Percentiles rank a stretch among this genome's conserved stretches.
Conservation (phyloP, 2,888 invertebrate species). For the Rhagonycha lutea region DNA sequence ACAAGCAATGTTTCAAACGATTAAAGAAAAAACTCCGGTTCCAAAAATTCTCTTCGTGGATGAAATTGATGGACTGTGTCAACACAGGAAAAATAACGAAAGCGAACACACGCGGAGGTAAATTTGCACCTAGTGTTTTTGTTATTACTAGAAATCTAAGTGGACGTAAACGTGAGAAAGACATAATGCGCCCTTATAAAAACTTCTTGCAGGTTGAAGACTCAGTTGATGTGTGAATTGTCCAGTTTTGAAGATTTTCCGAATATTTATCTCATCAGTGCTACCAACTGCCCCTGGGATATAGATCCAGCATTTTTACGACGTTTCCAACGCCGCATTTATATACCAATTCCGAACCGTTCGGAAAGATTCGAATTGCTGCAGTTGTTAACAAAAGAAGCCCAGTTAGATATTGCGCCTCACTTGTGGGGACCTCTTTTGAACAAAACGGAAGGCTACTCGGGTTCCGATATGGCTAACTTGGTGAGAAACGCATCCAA, state of each 20-base stretch:
- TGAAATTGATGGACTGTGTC: conserved; percentile 64
- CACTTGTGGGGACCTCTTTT: conserved; percentile 51
- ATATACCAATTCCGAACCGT: conserved; percentile 58
- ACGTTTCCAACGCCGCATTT: conserved; percentile 61
- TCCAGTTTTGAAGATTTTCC: conserved; percentile 47
- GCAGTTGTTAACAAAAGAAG: conserved; percentile 40
- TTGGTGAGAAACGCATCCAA: conserved; percentile 55
- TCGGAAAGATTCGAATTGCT: conserved; percentile 46
- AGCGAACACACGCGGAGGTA: conserved; percentile 58
- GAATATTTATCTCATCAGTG: conserved; percentile 57
- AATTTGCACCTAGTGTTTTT: neutral
- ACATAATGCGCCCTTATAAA: too few relatives aligned
- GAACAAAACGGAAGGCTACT: conserved; percentile 58
- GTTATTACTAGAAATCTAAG: neutral
- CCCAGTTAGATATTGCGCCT: conserved; percentile 31
- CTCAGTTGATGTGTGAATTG: conserved; percentile 61
- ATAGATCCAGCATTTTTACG: conserved; percentile 62
- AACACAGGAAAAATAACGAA: conserved; percentile 55
- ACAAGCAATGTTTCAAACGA: conserved; percentile 3
- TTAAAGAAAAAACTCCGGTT: neutral
- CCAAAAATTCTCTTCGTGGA: conserved; percentile 60
- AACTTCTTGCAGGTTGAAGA: conserved; percentile 55
- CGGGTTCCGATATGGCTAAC: conserved; percentile 60
- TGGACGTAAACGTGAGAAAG: too few relatives aligned
- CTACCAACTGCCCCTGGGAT: conserved; percentile 68